Evolutionary conservation across 2,113 vertebrate species (phyloP), one percentile per base, ranked within the genome.

Genomic region (Prionailurus viverrinus): DNA sequence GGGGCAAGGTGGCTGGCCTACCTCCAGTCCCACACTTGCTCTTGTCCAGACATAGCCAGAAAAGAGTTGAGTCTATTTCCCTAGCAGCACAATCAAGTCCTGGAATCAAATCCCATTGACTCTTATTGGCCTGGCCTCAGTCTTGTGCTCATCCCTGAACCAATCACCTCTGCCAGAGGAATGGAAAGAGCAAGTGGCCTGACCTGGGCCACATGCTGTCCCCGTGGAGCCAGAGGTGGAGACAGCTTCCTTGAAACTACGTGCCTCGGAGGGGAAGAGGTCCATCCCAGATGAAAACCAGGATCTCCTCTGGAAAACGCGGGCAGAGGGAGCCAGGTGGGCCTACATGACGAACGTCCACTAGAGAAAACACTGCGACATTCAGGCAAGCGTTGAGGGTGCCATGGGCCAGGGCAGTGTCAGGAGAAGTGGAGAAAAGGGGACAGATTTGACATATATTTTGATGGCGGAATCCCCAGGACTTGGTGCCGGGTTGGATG

Each of bases 281-380:
- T 36, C 15, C 79, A 13, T 13, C 74, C 74, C 39, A 10, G 88
- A 19, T 41, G 61, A 55, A 36, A 48, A 66, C 41, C 18, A n/a
- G 69, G 33, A 23, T 9, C 39, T 19, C 5, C 27, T 7, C 3
- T 33, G 51, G 85, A 39, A 76, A 80, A 69, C 3, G 33, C 0
- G 4, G 4, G 6, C 55, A 51, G 48, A 33, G 23, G 31, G 45
- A 61, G 3, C 33, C 16, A 23, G 15, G 5, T 5, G 18, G 51
- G 61, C 11, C 74, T 39, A 1, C 4, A 1, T 1, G 1, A 27
- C 16, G 14, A 18, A 7, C 5, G 9, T 36, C 76, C 25, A 2
- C 61, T 55, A 5, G 15, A n/a, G 68, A 76, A 69, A 61, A n/a
- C 3, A 5, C 33, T 39, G 27, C n/a, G 33, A n/a, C 0, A 1